phyloP scores from a whole-genome alignment of 2,797 vertebrate genomes.

The Platalea minor region DNA sequence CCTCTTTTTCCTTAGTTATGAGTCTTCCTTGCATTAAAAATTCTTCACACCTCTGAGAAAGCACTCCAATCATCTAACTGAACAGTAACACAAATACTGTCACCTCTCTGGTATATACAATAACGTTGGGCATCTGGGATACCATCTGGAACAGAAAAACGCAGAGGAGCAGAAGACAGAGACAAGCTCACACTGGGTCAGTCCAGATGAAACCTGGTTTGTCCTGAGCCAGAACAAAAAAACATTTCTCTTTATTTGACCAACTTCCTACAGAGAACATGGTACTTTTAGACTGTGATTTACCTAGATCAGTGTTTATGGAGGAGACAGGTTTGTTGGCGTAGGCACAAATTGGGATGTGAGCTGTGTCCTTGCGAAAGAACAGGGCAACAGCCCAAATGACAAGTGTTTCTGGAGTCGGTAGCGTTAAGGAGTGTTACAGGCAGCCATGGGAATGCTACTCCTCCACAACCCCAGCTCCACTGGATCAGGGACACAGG shows the following conservation, averaged over 20 bases:
- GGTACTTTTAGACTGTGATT: neutral
- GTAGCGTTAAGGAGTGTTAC: neutral
- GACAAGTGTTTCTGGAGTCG: neutral
- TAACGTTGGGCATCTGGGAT: neutral
- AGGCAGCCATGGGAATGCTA: neutral
- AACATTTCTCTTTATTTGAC: neutral
- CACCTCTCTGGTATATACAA: neutral
- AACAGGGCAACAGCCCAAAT: neutral
- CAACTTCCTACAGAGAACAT: neutral
- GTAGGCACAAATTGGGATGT: neutral
- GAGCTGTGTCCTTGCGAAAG: neutral
- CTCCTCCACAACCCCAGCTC: accelerated
- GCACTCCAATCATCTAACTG: neutral
- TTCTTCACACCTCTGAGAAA: neutral
- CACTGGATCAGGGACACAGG: accelerated
- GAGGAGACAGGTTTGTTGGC: neutral
- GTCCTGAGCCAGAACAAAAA: neutral
- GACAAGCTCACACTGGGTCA: neutral
- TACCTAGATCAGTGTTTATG: neutral
- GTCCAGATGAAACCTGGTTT: neutral
- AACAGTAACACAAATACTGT: neutral
- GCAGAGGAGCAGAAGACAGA: neutral
- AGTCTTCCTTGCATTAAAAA: neutral
- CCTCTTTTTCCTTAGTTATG: neutral
- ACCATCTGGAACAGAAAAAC: neutral